Base-by-base conservation (phyloP, 2,797 vertebrate genomes). In the Graptemys geographica region DNA sequence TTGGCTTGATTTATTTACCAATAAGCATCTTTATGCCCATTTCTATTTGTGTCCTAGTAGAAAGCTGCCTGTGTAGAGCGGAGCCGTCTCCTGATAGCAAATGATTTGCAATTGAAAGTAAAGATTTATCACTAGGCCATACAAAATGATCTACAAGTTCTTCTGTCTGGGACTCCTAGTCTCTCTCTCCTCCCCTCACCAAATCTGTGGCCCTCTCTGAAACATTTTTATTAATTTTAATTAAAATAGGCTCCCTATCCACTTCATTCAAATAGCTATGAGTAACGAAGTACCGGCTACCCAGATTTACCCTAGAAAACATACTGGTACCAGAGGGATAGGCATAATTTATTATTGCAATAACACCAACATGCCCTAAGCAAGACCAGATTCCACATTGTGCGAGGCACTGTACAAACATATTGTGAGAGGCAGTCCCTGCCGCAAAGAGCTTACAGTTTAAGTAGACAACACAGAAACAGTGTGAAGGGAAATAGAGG, bases 1-100 rank as follows among this genome's bases (percentile, higher is more conserved):
- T 74, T 84, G 44, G 81, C 94, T 95, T 95, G 95, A 96, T 95
- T 97, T 97, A 95, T 96, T 95, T 96, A 90, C 92, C 83, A 95
- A 86, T 94, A 90, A 89, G 62, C 44, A 79, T 86, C 80, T 88
- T 93, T 94, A 89, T 94, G 84, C 78, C 92, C 91, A 55, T 81
- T 94, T 90, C 90, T 88, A 83, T 96, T 90, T 95, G 53, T 93
- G 89, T 90, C 78, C 86, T 79, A 33, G 72, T 95, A 6, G 86
- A 95, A 81, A 94, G 56, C 74, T 81, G 52, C 85, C 92, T 3
- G 21, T 19, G n/a, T 74, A 79, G 59, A 74, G 28, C 27, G 51
- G 47, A 47, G 37, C 1, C 84, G 31, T 55, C 21, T 11, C n/a
- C 90, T 93, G 88, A 90, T 81, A 84, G 92, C 76, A 90, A 90